Percentiles rank a stretch among this genome's conserved stretches.
phyloP scores from a whole-genome alignment of 92 coral and sea anemone species.

The Siderastrea radians region DNA sequence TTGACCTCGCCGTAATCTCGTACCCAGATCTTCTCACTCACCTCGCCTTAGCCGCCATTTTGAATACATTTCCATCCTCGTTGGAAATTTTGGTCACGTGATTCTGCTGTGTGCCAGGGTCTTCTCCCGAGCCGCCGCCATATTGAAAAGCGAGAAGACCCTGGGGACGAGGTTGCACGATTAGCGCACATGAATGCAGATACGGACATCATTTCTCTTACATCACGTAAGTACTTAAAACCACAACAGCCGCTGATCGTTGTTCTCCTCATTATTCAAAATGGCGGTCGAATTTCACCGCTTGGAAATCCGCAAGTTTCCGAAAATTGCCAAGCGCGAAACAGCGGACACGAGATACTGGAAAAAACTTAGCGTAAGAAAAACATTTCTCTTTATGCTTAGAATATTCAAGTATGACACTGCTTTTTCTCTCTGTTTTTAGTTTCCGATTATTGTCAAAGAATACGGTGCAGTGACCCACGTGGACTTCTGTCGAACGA shows the following conservation, averaged over 20 bases:
- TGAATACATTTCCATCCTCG: too few relatives aligned
- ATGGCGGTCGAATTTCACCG: conserved; percentile 92
- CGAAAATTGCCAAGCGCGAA: conserved; percentile 85
- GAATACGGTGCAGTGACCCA: conserved; percentile 88
- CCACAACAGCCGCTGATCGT: conserved; percentile 4
- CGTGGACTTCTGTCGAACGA: conserved; percentile 83
- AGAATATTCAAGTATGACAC: neutral
- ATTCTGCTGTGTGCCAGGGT: too few relatives aligned
- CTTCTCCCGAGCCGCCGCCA: too few relatives aligned
- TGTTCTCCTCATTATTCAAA: conserved; percentile 19
- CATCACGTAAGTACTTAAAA: neutral
- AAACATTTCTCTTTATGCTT: too few relatives aligned
- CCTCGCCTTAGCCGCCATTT: too few relatives aligned
- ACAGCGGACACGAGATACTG: conserved; percentile 91
- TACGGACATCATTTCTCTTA: neutral
- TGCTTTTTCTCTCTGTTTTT: neutral
- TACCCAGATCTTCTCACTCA: too few relatives aligned
- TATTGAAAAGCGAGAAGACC: too few relatives aligned
- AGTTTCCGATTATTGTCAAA: conserved; percentile 93
- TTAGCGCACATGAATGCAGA: too few relatives aligned
- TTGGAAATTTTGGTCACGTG: too few relatives aligned
- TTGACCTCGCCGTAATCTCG: too few relatives aligned
- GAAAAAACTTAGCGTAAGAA: conserved; percentile 92
- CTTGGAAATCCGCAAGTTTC: conserved; percentile 84
- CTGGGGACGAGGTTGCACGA: too few relatives aligned